These are phyloP conservation scores for Furcifer pardalis DNA, from an alignment of 2,797 vertebrate species.

Conservation along the genomic window DNA sequence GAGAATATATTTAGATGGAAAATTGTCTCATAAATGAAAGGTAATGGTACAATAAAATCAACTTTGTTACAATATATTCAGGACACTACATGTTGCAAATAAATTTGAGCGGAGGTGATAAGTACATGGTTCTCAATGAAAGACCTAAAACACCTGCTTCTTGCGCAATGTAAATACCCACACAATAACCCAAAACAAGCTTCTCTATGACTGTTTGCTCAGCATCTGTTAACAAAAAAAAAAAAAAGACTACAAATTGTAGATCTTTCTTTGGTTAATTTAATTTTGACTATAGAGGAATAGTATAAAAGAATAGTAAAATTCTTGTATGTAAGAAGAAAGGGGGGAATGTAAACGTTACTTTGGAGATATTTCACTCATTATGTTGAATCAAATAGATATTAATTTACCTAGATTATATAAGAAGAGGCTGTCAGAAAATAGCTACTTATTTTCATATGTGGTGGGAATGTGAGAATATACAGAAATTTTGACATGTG, in stretches of 20 bases:
- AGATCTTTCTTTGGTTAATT: neutral
- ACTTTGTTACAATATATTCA: neutral
- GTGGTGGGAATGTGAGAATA: too few relatives aligned
- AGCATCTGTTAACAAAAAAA: neutral
- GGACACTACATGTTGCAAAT: neutral
- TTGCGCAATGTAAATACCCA: neutral
- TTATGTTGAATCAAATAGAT: too few relatives aligned
- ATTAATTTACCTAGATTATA: too few relatives aligned
- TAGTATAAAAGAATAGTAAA: too few relatives aligned
- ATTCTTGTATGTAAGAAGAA: too few relatives aligned
- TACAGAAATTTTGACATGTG: too few relatives aligned
- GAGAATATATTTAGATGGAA: slow-evolving; percentile 23
- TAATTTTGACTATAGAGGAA: too few relatives aligned
- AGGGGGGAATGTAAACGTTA: too few relatives aligned
- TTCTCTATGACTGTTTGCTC: neutral
- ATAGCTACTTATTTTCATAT: too few relatives aligned
- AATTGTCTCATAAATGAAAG: neutral
- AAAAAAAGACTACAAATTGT: neutral
- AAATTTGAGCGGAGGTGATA: slow-evolving; percentile 6
- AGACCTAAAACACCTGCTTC: neutral
- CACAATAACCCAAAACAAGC: neutral
- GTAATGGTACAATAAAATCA: slow-evolving; percentile 15
- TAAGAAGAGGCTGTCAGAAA: too few relatives aligned
- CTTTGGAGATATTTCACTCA: too few relatives aligned
- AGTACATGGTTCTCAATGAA: neutral